These are phyloP conservation scores for Platysteira castanea DNA, from an alignment of 2,113 vertebrate species.

Conservation along the genomic window DNA sequence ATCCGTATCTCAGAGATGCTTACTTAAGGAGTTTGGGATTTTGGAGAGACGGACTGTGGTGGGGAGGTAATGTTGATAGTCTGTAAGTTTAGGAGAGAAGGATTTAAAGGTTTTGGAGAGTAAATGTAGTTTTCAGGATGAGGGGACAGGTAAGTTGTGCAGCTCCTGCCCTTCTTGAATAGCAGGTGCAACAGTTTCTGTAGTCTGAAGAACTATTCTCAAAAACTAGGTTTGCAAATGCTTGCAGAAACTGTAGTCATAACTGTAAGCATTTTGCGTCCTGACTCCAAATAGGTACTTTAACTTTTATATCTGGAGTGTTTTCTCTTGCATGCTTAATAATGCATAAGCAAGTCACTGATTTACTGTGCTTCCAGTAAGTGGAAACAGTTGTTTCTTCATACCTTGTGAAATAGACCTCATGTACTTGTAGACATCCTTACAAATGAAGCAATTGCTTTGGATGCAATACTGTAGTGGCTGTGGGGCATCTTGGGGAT, in stretches of 20 bases:
- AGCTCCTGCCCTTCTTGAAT: neutral
- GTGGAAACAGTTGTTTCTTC: conserved; percentile 38
- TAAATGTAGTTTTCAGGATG: neutral
- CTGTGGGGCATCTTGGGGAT: neutral
- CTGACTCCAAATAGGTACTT: neutral
- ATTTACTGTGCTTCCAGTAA: conserved; percentile 19
- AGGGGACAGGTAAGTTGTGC: neutral
- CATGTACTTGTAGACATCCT: neutral
- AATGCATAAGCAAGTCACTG: neutral
- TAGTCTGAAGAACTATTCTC: neutral
- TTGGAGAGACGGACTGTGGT: neutral
- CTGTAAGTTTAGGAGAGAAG: neutral
- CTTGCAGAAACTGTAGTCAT: neutral
- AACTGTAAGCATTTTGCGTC: neutral
- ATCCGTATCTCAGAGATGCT: neutral
- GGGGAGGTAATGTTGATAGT: neutral
- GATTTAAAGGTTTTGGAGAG: neutral
- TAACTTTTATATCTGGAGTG: neutral
- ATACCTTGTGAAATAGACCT: conserved; percentile 28
- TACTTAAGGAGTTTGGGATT: accelerated
- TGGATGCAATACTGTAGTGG: neutral
- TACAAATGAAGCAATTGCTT: neutral
- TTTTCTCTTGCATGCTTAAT: neutral
- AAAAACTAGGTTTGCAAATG: neutral
- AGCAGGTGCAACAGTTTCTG: neutral